Evolutionary conservation across 2,113 vertebrate genomes (phyloP).

Genomic region (Colaptes auratus): DNA sequence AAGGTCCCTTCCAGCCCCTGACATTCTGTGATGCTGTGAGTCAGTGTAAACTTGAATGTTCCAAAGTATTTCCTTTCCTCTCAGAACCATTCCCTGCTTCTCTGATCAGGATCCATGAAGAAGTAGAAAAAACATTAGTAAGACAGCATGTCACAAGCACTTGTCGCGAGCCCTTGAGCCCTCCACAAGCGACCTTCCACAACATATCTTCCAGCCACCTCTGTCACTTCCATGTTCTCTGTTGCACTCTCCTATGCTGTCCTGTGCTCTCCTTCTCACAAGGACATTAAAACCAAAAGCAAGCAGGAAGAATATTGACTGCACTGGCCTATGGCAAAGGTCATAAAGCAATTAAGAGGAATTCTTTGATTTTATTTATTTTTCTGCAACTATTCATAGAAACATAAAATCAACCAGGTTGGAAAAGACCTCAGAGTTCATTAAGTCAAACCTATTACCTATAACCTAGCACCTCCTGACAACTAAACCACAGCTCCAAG

Average conservation of each 20-base stretch:
- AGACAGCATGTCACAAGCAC: background rate
- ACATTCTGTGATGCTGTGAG: no score
- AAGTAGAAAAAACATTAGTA: background rate
- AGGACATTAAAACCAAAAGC: background rate
- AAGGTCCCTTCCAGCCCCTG: no score
- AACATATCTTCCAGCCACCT: background rate
- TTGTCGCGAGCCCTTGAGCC: background rate
- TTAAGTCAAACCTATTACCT: no score
- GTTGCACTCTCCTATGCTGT: background rate
- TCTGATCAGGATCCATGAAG: background rate
- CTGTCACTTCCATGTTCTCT: background rate
- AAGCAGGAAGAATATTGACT: background rate
- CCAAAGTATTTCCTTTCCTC: background rate
- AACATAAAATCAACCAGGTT: no score
- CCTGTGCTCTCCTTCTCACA: background rate
- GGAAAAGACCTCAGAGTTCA: no score
- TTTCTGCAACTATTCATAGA: slow-evolving; percentile 22
- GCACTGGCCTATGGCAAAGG: background rate
- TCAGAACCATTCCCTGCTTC: background rate
- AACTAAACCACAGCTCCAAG: no score
- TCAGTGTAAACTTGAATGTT: background rate
- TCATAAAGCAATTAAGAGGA: slow-evolving; percentile 13
- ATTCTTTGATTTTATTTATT: slow-evolving; percentile 56
- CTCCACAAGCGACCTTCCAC: background rate
- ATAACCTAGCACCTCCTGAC: no score